Conservation (phyloP, 2,113 vertebrate genomes). For the Colossoma macropomum region DNA sequence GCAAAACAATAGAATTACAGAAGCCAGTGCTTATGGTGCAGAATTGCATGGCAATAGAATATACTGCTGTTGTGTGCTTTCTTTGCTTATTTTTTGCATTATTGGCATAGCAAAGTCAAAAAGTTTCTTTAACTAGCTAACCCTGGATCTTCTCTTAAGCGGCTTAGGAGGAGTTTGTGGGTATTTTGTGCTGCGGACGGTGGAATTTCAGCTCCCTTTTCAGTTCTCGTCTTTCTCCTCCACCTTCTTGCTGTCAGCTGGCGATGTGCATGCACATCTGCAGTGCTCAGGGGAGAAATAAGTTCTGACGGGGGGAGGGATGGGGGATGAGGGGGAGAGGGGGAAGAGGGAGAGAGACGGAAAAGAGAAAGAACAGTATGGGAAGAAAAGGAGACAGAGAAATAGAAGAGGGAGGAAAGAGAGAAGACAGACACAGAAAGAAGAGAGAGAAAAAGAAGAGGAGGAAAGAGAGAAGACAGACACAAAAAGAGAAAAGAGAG, state of each 20-base stretch:
- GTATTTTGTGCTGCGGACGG: conserved; percentile 24
- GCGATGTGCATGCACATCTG: conserved; percentile 60
- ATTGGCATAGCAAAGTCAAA: background rate
- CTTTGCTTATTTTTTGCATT: conserved; percentile 8
- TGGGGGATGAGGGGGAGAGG: background rate
- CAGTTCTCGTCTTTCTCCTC: conserved; percentile 22
- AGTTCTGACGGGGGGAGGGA: conserved; percentile 17
- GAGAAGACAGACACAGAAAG: background rate
- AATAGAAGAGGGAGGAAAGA: background rate
- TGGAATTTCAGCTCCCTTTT: conserved; percentile 20
- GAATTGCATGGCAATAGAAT: background rate
- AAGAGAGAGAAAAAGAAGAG: no score
- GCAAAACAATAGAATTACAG: conserved; percentile 1
- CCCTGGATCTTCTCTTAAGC: conserved; percentile 18
- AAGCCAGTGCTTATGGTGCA: background rate
- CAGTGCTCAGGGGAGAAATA: conserved; percentile 45
- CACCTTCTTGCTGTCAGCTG: conserved; percentile 62
- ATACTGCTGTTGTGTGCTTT: background rate
- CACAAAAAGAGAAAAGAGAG: no score
- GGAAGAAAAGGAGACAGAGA: background rate
- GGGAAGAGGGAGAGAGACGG: conserved; percentile 1
- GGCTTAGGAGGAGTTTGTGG: conserved; percentile 11
- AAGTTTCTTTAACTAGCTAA: conserved; percentile 12
- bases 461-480: no score
- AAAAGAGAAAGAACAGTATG: background rate